Base-by-base conservation (phyloP, 2,888 invertebrate genomes). In the Lochmaea capreae region DNA sequence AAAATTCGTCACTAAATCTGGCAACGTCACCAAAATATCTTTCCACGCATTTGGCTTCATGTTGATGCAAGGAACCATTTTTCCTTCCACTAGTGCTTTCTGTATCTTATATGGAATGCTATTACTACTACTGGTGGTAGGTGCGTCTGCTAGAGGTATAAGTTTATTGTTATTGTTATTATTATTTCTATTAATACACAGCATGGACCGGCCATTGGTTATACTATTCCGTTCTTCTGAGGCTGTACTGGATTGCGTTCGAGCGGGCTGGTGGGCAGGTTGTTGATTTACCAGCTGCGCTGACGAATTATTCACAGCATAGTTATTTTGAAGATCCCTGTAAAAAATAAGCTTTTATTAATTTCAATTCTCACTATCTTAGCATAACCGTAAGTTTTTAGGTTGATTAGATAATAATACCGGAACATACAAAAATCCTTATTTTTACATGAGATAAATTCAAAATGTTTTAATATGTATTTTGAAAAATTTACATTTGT, bases 21-120 rank as follows among this genome's bases (percentile, higher is more conserved):
- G 92, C 79, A 96, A 89, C 14, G 95, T 94, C 91, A 95, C 94
- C 84, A 95, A 89, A 83, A 94, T 90, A 86, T 95, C 95, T 26
- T 92, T 91, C 86, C 94, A 94, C 79, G 93, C 91, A 88, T 93
- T 95, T 16, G 95, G 94, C 89, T 95, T 95, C 88, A 94, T 93
- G 87, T 96, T 96, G 84, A 96, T 95, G 87, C 95, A 95, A 69
- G 94, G 94, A 80, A 96, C 93, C 90, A 94, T 91, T 82, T 93
- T 93, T 83, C 93, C 93, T 84, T 94, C 94, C 71, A 96, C 93
- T 76, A 93, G 89, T 58, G 94, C 94, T 84, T 94, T 94, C 84
- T 95, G 94, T 33, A 82, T 78, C 89, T 93, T 93, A 88, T 93
- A 94, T 81, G 94, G 93, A 86, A 91, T 90, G 88, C 92, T 92